Evolutionary conservation across 2,113 vertebrate species (phyloP).

Genomic region (Rhombomys opimus): DNA sequence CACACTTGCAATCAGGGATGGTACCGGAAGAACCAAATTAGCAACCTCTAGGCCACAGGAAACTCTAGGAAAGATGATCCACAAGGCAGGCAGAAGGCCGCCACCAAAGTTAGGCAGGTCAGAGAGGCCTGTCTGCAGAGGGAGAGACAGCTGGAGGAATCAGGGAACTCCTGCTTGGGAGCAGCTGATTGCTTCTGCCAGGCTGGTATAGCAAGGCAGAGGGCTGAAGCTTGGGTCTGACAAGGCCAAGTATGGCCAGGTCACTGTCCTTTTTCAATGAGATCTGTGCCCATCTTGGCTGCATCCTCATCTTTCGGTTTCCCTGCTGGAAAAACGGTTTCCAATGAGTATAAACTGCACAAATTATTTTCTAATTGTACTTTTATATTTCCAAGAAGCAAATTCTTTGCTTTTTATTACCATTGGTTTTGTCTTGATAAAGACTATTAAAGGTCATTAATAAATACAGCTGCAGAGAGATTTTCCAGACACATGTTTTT

Average conservation of each 20-base stretch:
- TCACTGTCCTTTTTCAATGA: background rate
- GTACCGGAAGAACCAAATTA: background rate
- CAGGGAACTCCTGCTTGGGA: rapidly evolving
- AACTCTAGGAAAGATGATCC: background rate
- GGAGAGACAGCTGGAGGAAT: rapidly evolving
- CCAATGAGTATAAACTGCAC: slow-evolving; percentile 26
- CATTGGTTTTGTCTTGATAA: slow-evolving; percentile 47
- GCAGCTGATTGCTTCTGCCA: background rate
- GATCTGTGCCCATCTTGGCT: background rate
- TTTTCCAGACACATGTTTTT: background rate
- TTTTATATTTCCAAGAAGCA: slow-evolving; percentile 46
- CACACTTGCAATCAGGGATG: background rate
- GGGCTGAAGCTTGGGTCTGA: background rate
- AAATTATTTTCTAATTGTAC: slow-evolving; percentile 38
- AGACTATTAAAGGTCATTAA: slow-evolving; percentile 42
- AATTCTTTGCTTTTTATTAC: slow-evolving; percentile 58
- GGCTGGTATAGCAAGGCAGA: background rate
- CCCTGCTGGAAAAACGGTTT: slow-evolving; percentile 38
- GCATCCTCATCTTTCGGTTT: background rate
- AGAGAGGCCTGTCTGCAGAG: background rate
- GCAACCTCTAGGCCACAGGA: background rate
- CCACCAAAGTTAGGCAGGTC: background rate
- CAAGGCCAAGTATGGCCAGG: background rate
- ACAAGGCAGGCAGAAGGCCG: rapidly evolving
- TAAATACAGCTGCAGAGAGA: slow-evolving; percentile 26